Evolutionary conservation across 2,113 vertebrate genomes (phyloP).

Genomic region (Lycaon pictus): DNA sequence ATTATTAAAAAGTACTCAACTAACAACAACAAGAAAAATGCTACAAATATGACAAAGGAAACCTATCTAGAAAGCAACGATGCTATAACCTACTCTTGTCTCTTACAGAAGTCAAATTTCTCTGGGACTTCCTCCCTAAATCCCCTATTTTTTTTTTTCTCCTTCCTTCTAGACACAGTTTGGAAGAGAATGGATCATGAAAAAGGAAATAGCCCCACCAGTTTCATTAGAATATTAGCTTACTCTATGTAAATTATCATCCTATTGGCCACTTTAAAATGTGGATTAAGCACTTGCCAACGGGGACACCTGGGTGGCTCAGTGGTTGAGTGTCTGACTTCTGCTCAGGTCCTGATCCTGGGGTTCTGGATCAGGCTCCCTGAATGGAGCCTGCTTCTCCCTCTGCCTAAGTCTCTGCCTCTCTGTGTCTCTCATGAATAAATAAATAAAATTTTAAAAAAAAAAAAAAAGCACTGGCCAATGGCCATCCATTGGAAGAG

Average conservation of each 20-base stretch:
- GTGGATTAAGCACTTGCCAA: not conserved
- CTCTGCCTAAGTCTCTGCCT: too few relatives aligned
- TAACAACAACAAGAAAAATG: not conserved
- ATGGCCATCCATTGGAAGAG: not conserved
- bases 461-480: not conserved
- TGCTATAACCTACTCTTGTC: not conserved
- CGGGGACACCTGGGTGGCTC: not conserved
- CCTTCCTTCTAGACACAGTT: not conserved
- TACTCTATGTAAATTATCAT: not conserved
- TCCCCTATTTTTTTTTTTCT: not conserved
- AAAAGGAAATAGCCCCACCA: not conserved
- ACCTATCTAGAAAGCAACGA: not conserved
- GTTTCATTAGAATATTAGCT: not conserved
- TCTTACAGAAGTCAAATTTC: not conserved
- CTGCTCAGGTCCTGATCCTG: too few relatives aligned
- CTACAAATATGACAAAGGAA: not conserved
- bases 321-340: too few relatives aligned
- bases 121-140: not conserved
- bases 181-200: not conserved
- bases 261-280: not conserved
- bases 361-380: too few relatives aligned
- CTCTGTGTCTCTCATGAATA: too few relatives aligned
- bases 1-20: not conserved
- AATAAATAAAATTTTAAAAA: too few relatives aligned
- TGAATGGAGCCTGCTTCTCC: too few relatives aligned